A percentile compares a stretch with the other conserved stretches of the same genome.
Evolutionary conservation across 2,113 vertebrate species (phyloP).

Genomic region (Dromaius novaehollandiae): DNA sequence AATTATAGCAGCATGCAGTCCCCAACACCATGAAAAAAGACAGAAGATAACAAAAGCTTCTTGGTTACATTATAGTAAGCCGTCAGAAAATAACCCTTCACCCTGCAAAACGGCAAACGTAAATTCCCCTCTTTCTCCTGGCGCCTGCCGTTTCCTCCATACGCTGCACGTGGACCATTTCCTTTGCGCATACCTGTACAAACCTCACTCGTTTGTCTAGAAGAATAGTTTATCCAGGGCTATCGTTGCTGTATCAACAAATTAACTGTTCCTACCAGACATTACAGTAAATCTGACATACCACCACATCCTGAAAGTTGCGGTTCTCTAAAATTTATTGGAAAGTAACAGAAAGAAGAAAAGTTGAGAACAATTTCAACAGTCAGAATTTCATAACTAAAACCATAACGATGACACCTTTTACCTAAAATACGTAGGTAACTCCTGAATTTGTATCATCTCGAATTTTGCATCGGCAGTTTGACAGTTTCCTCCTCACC

Average conservation of each 20-base stretch:
- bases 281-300: background rate
- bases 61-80: background rate
- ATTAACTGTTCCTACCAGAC: background rate
- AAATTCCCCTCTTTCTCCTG: background rate
- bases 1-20: background rate
- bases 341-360: background rate
- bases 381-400: background rate
- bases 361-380: background rate
- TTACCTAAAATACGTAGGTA: background rate
- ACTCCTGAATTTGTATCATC: background rate
- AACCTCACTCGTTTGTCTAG: background rate
- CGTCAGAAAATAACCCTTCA: background rate
- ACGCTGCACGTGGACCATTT: rapidly evolving
- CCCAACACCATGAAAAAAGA: background rate
- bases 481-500: background rate
- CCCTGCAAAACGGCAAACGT: background rate
- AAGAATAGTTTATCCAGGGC: background rate
- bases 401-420: rapidly evolving
- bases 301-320: background rate
- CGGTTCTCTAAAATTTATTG: background rate
- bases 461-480: background rate
- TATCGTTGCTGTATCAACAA: background rate
- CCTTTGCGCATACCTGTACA: background rate
- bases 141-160: background rate
- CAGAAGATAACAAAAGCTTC: background rate